Evolutionary conservation across 1,140 invertebrate species (phyloP), one percentile per base, ranked within the genome.

Genomic region (Grapholita molesta): DNA sequence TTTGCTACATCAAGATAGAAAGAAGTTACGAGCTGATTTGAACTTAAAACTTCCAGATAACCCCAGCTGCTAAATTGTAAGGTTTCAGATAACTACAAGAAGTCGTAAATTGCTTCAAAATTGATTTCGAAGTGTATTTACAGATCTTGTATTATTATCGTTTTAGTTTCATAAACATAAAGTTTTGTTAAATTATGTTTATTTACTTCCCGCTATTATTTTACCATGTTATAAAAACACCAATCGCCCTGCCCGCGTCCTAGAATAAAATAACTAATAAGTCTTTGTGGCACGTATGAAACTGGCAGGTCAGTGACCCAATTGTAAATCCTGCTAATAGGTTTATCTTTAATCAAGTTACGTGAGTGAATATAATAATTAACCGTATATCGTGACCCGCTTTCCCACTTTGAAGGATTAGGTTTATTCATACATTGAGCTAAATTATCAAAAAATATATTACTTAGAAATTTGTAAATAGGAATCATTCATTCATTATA

Each of bases 341-440:
- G 25, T 28, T 61, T 30, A 15, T 15, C 11, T 30, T 32, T 30
- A 61, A 61, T 30, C 11, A 30, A 61, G 25, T 61, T 61, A 3
- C 55, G 28, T 61, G 55, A 61, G 25, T 61, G 55, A 30, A 61
- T 30, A 28, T 61, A 61, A 61, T 61, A 61, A 18, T 61, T 30
- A 28, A 61, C n/a, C n/a, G 24, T 21, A 21, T 48, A 21, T 11
- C 55, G 25, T 28, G 11, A 61, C 24, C 55, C n/a, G 53, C 23
- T 57, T n/a, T 57, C 23, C 24, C 6, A 42, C 38, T 42, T 30
- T 57, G n/a, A n/a, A 28, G 24, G n/a, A 61, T 61, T 30, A 30
- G 3, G n/a, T 30, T n/a, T 1, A 18, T 48, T 48, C 9, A 21
- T 18, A 48, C 18, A 21, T 9, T 48, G 42, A 18, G 15, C 6